Base-by-base conservation (phyloP, 2,797 vertebrate genomes). In the Vipera latastei region DNA sequence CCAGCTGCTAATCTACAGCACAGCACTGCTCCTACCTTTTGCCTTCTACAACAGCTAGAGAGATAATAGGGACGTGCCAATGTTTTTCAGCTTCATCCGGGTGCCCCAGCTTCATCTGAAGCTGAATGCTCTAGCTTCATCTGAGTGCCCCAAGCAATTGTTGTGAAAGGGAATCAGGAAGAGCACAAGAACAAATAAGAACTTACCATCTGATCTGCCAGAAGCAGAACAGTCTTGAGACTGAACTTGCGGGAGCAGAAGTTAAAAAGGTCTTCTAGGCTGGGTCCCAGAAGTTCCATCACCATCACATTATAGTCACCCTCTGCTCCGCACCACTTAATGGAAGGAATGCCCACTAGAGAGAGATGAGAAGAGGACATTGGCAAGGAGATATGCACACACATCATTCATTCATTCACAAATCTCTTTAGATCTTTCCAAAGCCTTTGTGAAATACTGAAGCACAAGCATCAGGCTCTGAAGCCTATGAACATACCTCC, bases 281-380 rank as follows among this genome's bases (percentile, higher is more conserved):
- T 99, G 69, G 99, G 99, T 53, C 99, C 99, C 78, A 99, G 97
- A 93, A 99, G 97, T 96, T 99, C 99, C 99, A 99, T 99, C 86
- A 99, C 99, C 99, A 99, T 99, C 96, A 99, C 99, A 0, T 99
- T 99, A 97, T 99, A 99, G 97, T 99, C 99, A 6, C 99, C 99
- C 96, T 99, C 99, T 0, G 99, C 99, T 22, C 99, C 99, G 8
- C 99, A 99, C 99, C 99, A 99, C 95, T 99, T 99, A 98, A 99
- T 99, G 32, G 99, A 99, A 0, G 99, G 99, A 95, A 99, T 99
- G 28, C 99, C 99, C 97, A 99, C 99, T 99, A 92, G 53, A 94
- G 0, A 93, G 32, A 93, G 44, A 85, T 89, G 3, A 69, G n/a
- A 9, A 89, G 38, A n/a, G 63, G 8, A 59, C 4, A 3, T 51